A percentile compares a stretch with the other conserved stretches of the same genome.
Evolutionary conservation across 2,888 invertebrate genomes (phyloP).

Genomic region (Rhagium mordax): DNA sequence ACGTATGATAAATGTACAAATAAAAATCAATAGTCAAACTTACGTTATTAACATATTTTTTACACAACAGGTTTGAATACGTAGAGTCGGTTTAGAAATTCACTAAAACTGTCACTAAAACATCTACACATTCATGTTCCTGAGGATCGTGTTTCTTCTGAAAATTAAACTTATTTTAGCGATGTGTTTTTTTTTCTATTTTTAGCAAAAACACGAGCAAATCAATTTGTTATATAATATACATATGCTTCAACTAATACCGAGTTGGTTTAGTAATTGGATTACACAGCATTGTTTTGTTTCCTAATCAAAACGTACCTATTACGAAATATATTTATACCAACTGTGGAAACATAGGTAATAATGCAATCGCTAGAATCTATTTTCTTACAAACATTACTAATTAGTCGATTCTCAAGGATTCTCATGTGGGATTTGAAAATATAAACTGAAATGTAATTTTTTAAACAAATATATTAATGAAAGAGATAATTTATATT

Average conservation of each 20-base stretch:
- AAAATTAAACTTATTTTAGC: slow-evolving; percentile 18
- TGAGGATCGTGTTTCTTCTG: slow-evolving; percentile 37
- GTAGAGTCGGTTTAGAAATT: slow-evolving; percentile 26
- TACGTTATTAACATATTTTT: slow-evolving; percentile 44
- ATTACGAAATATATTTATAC: slow-evolving; percentile 11
- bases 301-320: not conserved
- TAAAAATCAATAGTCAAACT: slow-evolving; percentile 34
- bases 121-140: slow-evolving; percentile 41
- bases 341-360: not conserved
- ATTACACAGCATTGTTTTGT: slow-evolving; percentile 27
- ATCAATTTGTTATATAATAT: slow-evolving; percentile 20
- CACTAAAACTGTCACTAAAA: slow-evolving; percentile 40
- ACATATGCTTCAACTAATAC: not conserved
- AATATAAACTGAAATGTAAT: not conserved
- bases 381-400: slow-evolving; percentile 5
- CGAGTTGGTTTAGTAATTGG: not conserved
- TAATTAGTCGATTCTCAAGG: slow-evolving; percentile 13
- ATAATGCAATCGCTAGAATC: slow-evolving; percentile 11
- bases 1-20: too few relatives aligned
- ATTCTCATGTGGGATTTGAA: not conserved
- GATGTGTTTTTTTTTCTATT: not conserved
- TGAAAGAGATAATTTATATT: too few relatives aligned
- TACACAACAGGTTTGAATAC: slow-evolving; percentile 14
- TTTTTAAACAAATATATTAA: too few relatives aligned
- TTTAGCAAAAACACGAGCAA: slow-evolving; percentile 5